Base-by-base conservation (phyloP, 2,113 vertebrate genomes). In the Theristicus caerulescens region DNA sequence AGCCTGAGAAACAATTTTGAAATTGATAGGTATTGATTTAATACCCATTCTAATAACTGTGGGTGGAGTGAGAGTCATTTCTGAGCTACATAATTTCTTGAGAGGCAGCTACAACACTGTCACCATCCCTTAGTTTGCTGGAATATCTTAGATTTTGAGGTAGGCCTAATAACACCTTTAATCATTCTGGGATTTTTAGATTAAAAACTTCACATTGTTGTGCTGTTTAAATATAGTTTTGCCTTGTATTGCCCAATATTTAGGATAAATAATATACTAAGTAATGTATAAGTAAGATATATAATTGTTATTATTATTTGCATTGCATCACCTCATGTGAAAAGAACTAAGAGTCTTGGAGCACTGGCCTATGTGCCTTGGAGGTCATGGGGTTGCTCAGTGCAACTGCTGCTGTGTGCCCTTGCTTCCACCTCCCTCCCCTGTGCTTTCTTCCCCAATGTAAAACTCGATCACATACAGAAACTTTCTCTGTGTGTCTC, bases 381-480 rank as follows among this genome's bases (percentile, higher is more conserved):
- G 64, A 81, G 44, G 38, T 86, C 52, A 32, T 59, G 13, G 40
- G 2, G 2, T 42, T 93, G 24, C 49, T 59, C 34, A 40, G 31
- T 16, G n/a, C 22, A 31, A 19, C 19, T 20, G 24, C 24, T 67
- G 19, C 57, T 49, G 4, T 22, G 52, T 57, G 58, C 46, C 24
- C 47, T 51, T 73, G 21, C 55, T 69, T 70, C 55, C 7, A 21
- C 49, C 44, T 80, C 25, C 54, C 22, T 82, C 32, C 24, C 3
- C 29, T 0, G 1, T 58, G 36, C 36, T 7, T 13, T 11, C 31
- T 40, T 61, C 26, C 34, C 3, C 29, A 29, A 0, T 9, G 13
- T 69, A 64, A 52, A 64, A 46, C 32, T n/a, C 36, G n/a, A 34
- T 76, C 69, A 42, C 32, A 36, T 54, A 13, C 16, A 83, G 47